Conservation (phyloP, 2,113 vertebrate species). For the Verasper variegatus region DNA sequence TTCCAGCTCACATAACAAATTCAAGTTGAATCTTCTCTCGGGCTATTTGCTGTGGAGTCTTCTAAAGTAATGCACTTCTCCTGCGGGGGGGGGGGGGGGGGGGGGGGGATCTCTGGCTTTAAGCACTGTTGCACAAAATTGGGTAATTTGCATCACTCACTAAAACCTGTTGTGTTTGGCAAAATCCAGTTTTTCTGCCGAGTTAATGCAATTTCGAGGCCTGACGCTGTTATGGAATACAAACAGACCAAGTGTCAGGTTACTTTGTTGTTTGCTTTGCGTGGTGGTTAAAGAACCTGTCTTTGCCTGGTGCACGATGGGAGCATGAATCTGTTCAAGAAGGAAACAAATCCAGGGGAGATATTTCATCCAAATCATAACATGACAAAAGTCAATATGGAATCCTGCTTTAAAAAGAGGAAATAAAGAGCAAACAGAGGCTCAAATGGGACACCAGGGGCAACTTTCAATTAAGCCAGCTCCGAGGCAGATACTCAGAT, state of each 20-base stretch:
- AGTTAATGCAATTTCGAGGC: constrained; percentile 35
- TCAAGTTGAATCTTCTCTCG: constrained; percentile 10
- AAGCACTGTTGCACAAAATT: constrained; percentile 57
- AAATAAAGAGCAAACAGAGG: not conserved
- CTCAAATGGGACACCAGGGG: not conserved
- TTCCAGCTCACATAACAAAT: constrained; percentile 20
- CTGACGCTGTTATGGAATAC: constrained; percentile 10
- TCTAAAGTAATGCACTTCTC: constrained; percentile 37
- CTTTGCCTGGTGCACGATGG: no score
- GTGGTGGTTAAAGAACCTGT: not conserved
- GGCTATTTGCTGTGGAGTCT: constrained; percentile 38
- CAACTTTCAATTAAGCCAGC: not conserved
- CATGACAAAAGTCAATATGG: constrained; percentile 2
- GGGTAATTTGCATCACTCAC: constrained; percentile 43
- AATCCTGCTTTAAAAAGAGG: not conserved
- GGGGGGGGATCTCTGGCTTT: constrained; percentile 40
- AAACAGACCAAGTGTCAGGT: constrained; percentile 26
- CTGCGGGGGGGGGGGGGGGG: constrained; percentile 25
- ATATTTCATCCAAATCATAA: not conserved
- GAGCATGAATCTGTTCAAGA: not conserved
- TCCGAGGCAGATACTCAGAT: not conserved
- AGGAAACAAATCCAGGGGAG: constrained; percentile 7
- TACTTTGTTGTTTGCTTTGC: not conserved
- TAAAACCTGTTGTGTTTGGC: constrained; percentile 49
- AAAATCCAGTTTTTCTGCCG: constrained; percentile 27